Evolutionary conservation across 2,797 vertebrate genomes (phyloP), one percentile per base, ranked within the genome.

Genomic region (Epinephelus coioides): DNA sequence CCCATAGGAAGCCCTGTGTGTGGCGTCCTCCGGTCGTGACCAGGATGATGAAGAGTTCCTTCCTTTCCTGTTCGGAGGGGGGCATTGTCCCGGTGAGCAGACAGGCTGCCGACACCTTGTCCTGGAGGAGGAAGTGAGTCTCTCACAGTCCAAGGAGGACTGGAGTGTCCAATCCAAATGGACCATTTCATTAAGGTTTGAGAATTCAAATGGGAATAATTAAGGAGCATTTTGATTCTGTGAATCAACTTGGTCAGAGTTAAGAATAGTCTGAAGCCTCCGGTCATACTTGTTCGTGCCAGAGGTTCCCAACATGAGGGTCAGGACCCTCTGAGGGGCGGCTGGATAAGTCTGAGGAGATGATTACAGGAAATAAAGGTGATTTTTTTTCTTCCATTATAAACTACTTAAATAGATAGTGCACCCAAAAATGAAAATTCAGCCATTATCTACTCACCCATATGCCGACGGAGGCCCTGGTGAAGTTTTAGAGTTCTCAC

Each of bases 11-110:
- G 84, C 65, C 70, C 6, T 19, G 73, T 89, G 88, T 68, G 87
- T 88, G 90, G 93, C 86, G 88, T 89, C 90, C 83, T 67, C 78
- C 72, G 50, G 93, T 91, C 85, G 73, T 81, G 86, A 89, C 69
- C 78, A 82, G 84, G 90, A 92, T 94, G 94, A 95, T 94, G 94
- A 92, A 92, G 85, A 88, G 89, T 91, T 92, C 85, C 94, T 96
- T 96, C 95, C 94, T 94, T 89, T 90, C 87, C 91, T 15, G 65
- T 71, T 91, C 56, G 18, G 78, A 78, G 68, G 83, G 88, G 81
- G 88, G 82, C 88, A 92, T 93, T 94, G 92, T 94, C 85, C 80
- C 40, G 49, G 88, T 75, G 87, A 89, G 89, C 93, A 95, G 95
- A 95, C 94, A 92, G 86, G 77, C 93, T 94, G 94, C 89, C 88